Conservation (phyloP, 2,888 invertebrate genomes). For the Bembecia ichneumoniformis region DNA sequence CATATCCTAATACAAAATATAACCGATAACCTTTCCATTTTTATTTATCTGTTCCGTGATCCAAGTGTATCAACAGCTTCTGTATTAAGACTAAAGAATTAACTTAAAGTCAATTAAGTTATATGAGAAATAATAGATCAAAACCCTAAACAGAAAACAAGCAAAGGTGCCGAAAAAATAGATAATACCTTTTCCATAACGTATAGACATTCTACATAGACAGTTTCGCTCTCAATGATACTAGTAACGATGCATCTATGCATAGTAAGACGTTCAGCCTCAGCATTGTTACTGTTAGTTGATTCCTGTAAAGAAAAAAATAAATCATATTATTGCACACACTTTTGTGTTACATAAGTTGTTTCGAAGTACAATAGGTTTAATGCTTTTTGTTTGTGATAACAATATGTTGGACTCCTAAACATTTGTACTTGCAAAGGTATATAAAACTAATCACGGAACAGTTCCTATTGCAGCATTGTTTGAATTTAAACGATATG, state of each 20-base stretch:
- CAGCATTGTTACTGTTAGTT: conserved; percentile 74
- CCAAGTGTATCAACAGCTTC: too few species aligned
- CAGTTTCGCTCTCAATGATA: conserved; percentile 91
- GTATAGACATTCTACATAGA: conserved; percentile 91
- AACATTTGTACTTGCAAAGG: background rate
- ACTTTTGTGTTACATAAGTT: conserved; percentile 1
- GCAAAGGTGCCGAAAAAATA: background rate
- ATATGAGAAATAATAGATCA: too few species aligned
- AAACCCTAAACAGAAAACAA: too few species aligned
- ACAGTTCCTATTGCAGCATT: background rate
- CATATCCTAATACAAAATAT: too few species aligned
- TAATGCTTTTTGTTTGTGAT: conserved; percentile 1
- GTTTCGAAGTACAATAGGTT: background rate
- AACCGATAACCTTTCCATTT: too few species aligned
- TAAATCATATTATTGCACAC: background rate
- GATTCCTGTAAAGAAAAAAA: conserved; percentile 40
- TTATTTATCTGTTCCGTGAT: too few species aligned
- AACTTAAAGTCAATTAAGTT: too few species aligned
- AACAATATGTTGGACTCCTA: conserved; percentile 1
- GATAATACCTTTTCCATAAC: conserved; percentile 84
- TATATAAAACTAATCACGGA: background rate
- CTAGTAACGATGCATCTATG: conserved; percentile 90
- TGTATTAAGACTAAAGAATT: too few species aligned
- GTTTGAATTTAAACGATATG: background rate
- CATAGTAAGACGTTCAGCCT: conserved; percentile 86